A percentile compares a stretch with the other conserved stretches of the same genome.
These are phyloP conservation scores for Drosophila pseudotalamancana DNA, from an alignment of 2,888 invertebrate species.

Conservation along the genomic window DNA sequence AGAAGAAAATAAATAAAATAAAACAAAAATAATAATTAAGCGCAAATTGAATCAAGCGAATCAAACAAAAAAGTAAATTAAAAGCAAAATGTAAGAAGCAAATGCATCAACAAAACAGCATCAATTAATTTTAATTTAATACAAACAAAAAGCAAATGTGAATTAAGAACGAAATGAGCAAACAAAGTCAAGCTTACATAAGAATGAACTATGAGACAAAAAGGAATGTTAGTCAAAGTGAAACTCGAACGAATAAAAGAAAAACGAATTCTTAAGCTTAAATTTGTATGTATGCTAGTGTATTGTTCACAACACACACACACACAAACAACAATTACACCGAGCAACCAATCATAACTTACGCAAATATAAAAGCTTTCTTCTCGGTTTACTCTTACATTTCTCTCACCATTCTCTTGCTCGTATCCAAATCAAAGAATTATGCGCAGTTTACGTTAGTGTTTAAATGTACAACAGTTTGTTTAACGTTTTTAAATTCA, in stretches of 20 bases:
- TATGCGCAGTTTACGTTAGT: constrained; percentile 45
- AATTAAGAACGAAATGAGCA: constrained; percentile 63
- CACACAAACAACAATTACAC: constrained; percentile 17
- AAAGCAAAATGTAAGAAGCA: constrained; percentile 51
- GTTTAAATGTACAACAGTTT: constrained; percentile 42
- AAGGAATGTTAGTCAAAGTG: constrained; percentile 65
- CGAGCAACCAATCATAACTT: constrained; percentile 18
- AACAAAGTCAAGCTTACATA: constrained; percentile 43
- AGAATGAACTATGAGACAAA: constrained; percentile 19
- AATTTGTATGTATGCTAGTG: constrained; percentile 83
- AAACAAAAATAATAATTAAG: constrained; percentile 42
- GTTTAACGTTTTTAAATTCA: constrained; percentile 45
- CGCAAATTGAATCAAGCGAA: constrained; percentile 49
- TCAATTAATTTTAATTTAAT: constrained; percentile 70
- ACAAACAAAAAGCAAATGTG: constrained; percentile 52
- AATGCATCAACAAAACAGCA: constrained; percentile 43
- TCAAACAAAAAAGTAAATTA: constrained; percentile 36
- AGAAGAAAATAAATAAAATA: constrained; percentile 24
- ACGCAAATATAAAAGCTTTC: constrained; percentile 26
- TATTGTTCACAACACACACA: constrained; percentile 71
- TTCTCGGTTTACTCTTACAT: constrained; percentile 29
- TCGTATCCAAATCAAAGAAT: constrained; percentile 48
- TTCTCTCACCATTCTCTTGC: constrained; percentile 45
- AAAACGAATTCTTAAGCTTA: constrained; percentile 81
- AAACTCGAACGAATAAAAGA: constrained; percentile 54